A percentile compares a stretch with the other conserved stretches of the same genome.
These are phyloP conservation scores for Papio anubis DNA, from an alignment of 2,113 vertebrate species.

Conservation along the genomic window DNA sequence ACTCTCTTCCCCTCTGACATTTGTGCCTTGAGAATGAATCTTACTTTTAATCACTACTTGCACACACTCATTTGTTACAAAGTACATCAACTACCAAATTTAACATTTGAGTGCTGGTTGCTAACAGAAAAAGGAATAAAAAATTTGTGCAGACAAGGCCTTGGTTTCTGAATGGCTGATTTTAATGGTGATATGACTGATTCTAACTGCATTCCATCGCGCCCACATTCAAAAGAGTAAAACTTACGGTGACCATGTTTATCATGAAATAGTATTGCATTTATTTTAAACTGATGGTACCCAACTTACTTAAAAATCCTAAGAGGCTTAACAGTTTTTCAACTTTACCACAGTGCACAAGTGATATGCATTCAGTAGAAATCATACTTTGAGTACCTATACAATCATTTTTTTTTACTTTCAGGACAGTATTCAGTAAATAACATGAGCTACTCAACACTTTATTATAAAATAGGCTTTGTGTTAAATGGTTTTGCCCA, in stretches of 20 bases:
- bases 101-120: background rate
- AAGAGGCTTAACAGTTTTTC: background rate
- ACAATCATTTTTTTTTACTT: background rate
- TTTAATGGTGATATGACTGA: conserved; percentile 9
- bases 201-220: background rate
- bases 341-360: background rate
- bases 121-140: background rate
- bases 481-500: background rate
- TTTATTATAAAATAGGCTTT: background rate
- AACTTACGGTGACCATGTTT: background rate
- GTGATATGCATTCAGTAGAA: background rate
- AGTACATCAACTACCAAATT: background rate
- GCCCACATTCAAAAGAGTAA: background rate
- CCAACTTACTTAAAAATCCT: background rate
- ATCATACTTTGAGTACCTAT: background rate
- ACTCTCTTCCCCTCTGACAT: background rate
- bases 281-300: background rate
- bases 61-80: background rate
- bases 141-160: background rate
- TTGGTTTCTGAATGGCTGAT: conserved; percentile 5
- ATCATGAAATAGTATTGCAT: background rate
- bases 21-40: background rate
- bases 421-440: background rate
- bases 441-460: background rate
- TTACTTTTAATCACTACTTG: background rate